These are phyloP conservation scores for Triplophysa rosa DNA, from an alignment of 2,113 vertebrate genomes.

Conservation along the genomic window DNA sequence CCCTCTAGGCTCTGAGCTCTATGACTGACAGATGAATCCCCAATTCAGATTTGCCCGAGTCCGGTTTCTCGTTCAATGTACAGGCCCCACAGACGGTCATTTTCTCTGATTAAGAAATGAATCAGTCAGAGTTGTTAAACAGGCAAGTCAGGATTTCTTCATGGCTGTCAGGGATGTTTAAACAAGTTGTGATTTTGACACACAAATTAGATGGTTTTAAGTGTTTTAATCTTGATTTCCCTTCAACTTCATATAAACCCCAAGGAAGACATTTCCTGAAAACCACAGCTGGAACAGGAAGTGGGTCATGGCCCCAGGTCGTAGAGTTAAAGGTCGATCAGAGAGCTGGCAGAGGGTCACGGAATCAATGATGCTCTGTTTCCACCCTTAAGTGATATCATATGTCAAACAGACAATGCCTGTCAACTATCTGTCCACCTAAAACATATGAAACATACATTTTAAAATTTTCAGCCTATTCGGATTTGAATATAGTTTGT, in stretches of 20 bases:
- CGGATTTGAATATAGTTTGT: not conserved
- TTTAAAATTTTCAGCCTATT: not conserved
- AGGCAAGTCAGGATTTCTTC: not conserved
- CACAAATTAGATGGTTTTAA: too few species aligned
- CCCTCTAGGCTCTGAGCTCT: not conserved
- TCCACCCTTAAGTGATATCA: constrained; percentile 16
- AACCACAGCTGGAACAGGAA: constrained; percentile 16
- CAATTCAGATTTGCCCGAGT: not conserved
- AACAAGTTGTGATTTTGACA: not conserved
- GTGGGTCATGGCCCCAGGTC: not conserved
- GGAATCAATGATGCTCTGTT: constrained; percentile 36
- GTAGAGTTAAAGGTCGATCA: constrained; percentile 37
- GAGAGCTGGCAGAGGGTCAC: constrained; percentile 40
- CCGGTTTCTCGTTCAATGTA: not conserved
- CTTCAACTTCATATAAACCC: not conserved
- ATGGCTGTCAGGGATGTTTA: not conserved
- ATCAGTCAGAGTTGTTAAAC: constrained; percentile 11
- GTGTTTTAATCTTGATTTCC: not conserved
- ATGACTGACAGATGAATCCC: constrained; percentile 20
- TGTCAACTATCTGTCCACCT: not conserved
- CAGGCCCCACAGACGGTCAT: constrained; percentile 5
- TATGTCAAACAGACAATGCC: constrained; percentile 31
- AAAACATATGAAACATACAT: not conserved
- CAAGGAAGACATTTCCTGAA: not conserved
- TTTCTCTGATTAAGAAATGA: constrained; percentile 25